These are phyloP conservation scores for Grantiella picta DNA, from an alignment of 2,113 vertebrate genomes.

Conservation along the genomic window DNA sequence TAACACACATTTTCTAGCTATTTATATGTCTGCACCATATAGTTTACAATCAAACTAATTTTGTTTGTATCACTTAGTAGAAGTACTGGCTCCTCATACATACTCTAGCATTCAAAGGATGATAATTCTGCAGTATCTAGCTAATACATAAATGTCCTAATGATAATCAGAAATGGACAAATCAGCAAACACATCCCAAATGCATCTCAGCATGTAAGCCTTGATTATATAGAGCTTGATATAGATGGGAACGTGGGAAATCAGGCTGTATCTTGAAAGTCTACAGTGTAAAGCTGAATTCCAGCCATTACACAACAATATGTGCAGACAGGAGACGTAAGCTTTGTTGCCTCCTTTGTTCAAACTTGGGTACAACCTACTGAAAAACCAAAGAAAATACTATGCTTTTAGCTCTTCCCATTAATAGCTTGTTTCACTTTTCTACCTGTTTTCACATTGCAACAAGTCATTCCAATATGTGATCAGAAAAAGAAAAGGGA, in stretches of 20 bases:
- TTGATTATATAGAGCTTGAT: background rate
- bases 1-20: background rate
- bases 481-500: slow-evolving; percentile 19
- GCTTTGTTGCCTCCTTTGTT: background rate
- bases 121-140: background rate
- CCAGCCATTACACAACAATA: background rate
- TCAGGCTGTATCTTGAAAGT: background rate
- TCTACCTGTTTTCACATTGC: background rate
- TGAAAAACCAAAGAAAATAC: background rate
- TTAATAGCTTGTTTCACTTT: background rate
- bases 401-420: background rate
- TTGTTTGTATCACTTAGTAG: background rate
- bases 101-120: background rate
- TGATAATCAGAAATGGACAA: background rate
- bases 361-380: background rate
- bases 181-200: background rate
- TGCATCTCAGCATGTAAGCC: background rate
- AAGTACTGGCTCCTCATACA: background rate
- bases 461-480: background rate
- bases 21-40: background rate
- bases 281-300: background rate
- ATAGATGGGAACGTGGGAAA: background rate
- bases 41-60: background rate
- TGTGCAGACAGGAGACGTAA: background rate
- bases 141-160: background rate